Base-by-base conservation (phyloP, 2,888 invertebrate genomes). In the Seladonia tumulorum region DNA sequence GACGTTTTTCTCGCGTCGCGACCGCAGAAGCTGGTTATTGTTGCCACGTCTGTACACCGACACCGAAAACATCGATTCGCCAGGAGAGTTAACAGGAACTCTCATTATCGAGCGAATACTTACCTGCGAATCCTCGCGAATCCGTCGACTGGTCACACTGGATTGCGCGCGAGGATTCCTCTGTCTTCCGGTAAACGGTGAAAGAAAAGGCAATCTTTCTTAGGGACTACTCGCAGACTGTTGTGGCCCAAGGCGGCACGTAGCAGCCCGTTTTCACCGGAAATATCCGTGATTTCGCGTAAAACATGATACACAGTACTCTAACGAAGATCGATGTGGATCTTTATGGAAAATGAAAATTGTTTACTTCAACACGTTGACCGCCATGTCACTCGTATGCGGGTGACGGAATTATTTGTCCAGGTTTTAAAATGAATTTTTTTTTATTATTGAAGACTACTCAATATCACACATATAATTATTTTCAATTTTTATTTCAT, bases 11-110 rank as follows among this genome's bases (percentile, higher is more conserved):
- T 73, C 29, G 66, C 70, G 53, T 18, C 35, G 35, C 80, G 79
- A 87, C 87, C 87, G 81, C 87, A 83, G 81, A 81, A 22, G 70
- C 81, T 29, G 10, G 10, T 83, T 81, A 87, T 83, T 60, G 25
- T 75, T 78, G 45, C 81, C 85, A 18, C 42, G 60, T n/a, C 82
- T 72, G 78, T 76, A 57, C 49, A 72, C n/a, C 53, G 77, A 49
- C 76, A 68, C 18, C 76, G 60, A 73, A 71, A 35, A 29, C 66
- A 66, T 18, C 35, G 35, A 18, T n/a, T 25, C 60, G 70, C 70
- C 45, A 42, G 75, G 76, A 63, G 76, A 63, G 76, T 80, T 84
- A 79, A 80, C 84, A n/a, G 81, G 49, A 45, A 79, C 83, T 73
- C 83, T 70, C 79, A 22, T 83, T 83, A 70, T 83, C 83, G 60